Evolutionary conservation across 2,888 invertebrate species (phyloP).

Genomic region (Folsomia candida): DNA sequence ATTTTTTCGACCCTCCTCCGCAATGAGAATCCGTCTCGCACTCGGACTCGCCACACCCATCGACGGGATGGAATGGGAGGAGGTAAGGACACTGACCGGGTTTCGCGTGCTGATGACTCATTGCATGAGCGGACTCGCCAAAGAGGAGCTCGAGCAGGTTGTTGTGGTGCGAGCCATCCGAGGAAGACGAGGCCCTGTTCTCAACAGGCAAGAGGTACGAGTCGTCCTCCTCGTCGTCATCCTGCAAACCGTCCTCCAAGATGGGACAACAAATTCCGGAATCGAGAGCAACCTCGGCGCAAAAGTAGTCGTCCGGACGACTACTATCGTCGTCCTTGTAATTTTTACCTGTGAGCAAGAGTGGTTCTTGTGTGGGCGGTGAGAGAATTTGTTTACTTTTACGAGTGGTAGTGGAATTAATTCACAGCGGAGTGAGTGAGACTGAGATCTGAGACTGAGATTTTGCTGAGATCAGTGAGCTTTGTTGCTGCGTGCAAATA

Average conservation of each 20-base stretch:
- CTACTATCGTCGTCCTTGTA: too few species aligned
- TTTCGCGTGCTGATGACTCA: slow-evolving; percentile 34
- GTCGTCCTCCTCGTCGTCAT: slow-evolving; percentile 9
- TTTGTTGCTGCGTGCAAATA: too few species aligned
- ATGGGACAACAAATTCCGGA: slow-evolving; percentile 48
- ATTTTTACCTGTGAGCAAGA: too few species aligned
- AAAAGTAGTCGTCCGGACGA: slow-evolving; percentile 52
- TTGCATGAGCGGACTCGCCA: neutral
- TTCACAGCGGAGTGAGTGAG: too few species aligned
- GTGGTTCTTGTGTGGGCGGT: too few species aligned
- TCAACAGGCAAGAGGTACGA: slow-evolving; percentile 23
- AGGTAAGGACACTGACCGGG: slow-evolving; percentile 78
- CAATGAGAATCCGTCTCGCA: slow-evolving; percentile 77
- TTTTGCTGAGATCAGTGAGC: too few species aligned
- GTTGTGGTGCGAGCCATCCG: slow-evolving; percentile 20
- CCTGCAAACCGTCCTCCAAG: neutral
- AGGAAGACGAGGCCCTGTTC: slow-evolving; percentile 19
- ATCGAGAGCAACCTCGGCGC: slow-evolving; percentile 44
- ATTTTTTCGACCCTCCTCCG: slow-evolving; percentile 64
- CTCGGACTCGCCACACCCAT: slow-evolving; percentile 70
- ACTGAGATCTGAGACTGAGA: too few species aligned
- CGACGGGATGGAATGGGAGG: slow-evolving; percentile 63
- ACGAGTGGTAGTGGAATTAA: too few species aligned
- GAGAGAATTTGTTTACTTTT: too few species aligned
- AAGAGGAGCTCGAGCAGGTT: too few species aligned